phyloP scores from a whole-genome alignment of 2,888 invertebrate species.

The Agrotis ipsilon region DNA sequence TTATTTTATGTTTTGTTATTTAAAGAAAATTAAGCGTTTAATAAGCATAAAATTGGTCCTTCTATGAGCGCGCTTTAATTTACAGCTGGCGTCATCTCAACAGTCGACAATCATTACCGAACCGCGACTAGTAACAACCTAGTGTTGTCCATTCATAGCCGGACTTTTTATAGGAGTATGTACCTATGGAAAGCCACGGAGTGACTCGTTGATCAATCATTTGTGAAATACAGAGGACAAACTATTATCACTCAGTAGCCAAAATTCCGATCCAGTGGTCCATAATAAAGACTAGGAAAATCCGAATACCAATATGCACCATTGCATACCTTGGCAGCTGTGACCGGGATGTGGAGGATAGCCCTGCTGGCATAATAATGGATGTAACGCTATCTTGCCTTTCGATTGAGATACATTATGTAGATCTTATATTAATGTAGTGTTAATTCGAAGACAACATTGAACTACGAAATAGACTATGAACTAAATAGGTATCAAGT shows the following conservation, averaged over 20 bases:
- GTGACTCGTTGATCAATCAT: not conserved
- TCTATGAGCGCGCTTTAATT: too few species aligned
- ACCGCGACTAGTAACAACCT: too few species aligned
- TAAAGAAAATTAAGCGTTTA: not conserved
- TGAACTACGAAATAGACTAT: not conserved
- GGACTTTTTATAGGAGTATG: too few species aligned
- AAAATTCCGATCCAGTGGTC: constrained; percentile 32
- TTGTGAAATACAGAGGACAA: not conserved
- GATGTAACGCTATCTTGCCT: constrained; percentile 9
- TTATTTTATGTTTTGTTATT: not conserved
- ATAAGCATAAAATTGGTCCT: too few species aligned
- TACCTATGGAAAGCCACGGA: not conserved
- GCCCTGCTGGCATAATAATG: constrained; percentile 24
- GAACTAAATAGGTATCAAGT: too few species aligned
- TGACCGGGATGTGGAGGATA: constrained; percentile 40
- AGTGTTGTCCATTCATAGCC: too few species aligned
- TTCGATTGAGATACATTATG: constrained; percentile 6
- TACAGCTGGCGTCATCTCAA: too few species aligned
- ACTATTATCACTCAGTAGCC: constrained; percentile 23
- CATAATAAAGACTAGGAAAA: constrained; percentile 42
- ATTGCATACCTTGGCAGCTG: constrained; percentile 43
- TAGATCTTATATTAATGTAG: not conserved
- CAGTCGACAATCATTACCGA: too few species aligned
- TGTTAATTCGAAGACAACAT: not conserved
- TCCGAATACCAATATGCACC: constrained; percentile 37